These are phyloP conservation scores for Chionomys nivalis DNA, from an alignment of 2,113 vertebrate genomes.

Conservation along the genomic window DNA sequence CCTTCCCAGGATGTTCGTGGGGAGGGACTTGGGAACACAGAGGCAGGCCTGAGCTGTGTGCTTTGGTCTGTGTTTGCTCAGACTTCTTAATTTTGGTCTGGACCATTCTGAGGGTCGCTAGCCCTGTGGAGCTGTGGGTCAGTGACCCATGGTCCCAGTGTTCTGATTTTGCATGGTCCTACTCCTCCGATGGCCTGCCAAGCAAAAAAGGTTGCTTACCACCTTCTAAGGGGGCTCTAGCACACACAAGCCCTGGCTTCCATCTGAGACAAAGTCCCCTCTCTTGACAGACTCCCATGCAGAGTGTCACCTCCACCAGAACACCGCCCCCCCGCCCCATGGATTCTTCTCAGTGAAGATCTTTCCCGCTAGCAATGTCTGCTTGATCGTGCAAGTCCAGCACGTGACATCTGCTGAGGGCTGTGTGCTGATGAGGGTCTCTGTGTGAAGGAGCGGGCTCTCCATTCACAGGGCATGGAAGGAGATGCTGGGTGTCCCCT, in stretches of 20 bases:
- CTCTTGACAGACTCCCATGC: background rate
- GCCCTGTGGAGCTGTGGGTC: background rate
- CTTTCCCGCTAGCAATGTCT: background rate
- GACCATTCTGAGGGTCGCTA: background rate
- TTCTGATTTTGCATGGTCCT: background rate
- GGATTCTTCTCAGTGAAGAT: accelerated
- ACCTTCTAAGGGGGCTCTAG: background rate
- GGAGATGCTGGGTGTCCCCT: no score
- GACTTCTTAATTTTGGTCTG: background rate
- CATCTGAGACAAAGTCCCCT: background rate
- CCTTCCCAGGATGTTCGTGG: background rate
- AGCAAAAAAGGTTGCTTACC: background rate
- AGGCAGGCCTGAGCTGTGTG: accelerated
- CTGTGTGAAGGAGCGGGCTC: background rate
- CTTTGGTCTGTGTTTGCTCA: background rate
- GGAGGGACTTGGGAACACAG: background rate
- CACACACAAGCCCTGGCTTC: background rate
- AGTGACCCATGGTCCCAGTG: accelerated
- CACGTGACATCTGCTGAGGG: background rate
- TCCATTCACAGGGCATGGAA: background rate
- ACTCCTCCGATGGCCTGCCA: background rate
- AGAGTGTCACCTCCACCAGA: background rate
- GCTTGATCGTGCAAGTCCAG: no score
- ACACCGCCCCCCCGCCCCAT: background rate
- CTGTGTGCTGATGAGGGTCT: background rate